Percentiles rank a stretch among this genome's conserved stretches.
These are phyloP conservation scores for Syngnathus scovelli DNA, from an alignment of 2,113 vertebrate species.

Conservation along the genomic window DNA sequence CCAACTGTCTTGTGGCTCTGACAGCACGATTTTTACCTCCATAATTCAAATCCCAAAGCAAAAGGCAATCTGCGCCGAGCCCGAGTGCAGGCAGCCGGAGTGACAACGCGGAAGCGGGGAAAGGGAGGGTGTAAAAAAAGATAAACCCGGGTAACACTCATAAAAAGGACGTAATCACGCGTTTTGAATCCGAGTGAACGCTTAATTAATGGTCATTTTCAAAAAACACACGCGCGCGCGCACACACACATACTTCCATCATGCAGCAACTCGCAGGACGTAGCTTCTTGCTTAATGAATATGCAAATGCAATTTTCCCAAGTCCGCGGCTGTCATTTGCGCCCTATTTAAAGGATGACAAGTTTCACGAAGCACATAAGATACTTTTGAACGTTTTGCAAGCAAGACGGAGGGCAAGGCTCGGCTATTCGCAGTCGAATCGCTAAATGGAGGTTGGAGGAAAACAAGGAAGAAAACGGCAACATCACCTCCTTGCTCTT, in stretches of 20 bases:
- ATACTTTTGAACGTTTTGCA: background rate
- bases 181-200: slow-evolving; percentile 44
- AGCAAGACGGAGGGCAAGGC: background rate
- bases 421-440: background rate
- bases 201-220: slow-evolving; percentile 17
- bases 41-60: slow-evolving; percentile 99
- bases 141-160: slow-evolving; percentile 17
- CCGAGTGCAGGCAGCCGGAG: slow-evolving; percentile 72
- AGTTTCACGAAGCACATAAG: slow-evolving; percentile 20
- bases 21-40: slow-evolving; percentile 99
- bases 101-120: slow-evolving; percentile 46
- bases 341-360: slow-evolving; percentile 43
- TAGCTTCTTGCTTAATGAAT: slow-evolving; percentile 36
- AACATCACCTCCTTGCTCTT: slow-evolving; percentile 32
- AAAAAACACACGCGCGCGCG: background rate
- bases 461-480: slow-evolving; percentile 6
- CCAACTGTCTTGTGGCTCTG: slow-evolving; percentile 99
- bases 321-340: slow-evolving; percentile 40
- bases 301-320: slow-evolving; percentile 58
- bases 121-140: background rate
- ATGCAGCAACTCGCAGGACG: background rate
- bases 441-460: slow-evolving; percentile 17
- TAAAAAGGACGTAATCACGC: slow-evolving; percentile 43
- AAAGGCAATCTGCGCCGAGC: slow-evolving; percentile 83
- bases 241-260: background rate